Evolutionary conservation across 2,113 vertebrate genomes (phyloP), one percentile per base, ranked within the genome.

Genomic region (Peucedramus taeniatus): DNA sequence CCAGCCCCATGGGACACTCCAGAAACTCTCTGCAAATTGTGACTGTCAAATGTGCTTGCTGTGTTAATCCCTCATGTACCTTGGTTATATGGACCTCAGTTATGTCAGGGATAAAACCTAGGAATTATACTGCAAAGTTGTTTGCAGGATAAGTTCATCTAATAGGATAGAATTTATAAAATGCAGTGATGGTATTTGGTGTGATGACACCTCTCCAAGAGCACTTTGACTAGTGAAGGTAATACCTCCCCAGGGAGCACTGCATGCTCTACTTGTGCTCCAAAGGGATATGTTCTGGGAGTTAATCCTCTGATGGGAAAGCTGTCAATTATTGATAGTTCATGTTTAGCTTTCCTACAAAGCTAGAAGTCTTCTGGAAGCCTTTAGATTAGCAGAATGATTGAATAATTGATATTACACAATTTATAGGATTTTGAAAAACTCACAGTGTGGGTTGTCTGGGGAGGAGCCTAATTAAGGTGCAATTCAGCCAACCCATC

Each of bases 401-500:
- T 84, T 94, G 72, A 94, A 92, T 90, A 87, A 92, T 87, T 94
- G 80, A 93, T 96, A 89, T 35, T 59, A 51, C 60, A 40, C 33
- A 12, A 88, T 93, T 94, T 82, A 85, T 77, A 40, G n/a, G 63
- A 78, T 89, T 96, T 83, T 91, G 83, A 87, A 84, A 93, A 87
- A 78, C 64, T 92, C 51, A 64, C 76, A 51, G 80, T 37, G 60
- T 9, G 5, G 40, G 76, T 89, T 91, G 80, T 78, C 51, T 81
- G 76, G 60, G 95, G 91, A 90, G 91, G 95, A 91, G 89, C 45
- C 80, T 84, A 89, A 90, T 94, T 95, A 89, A 63, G 60, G 83
- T 93, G 72, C 64, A 44, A 31, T 93, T 90, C 80, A 81, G 64
- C 64, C 80, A 78, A 11, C 69, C 68, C 60, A 66, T 64, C 56